A percentile compares a stretch with the other conserved stretches of the same genome.
These are phyloP conservation scores for Aquatica leii DNA, from an alignment of 2,888 invertebrate genomes.

Conservation along the genomic window DNA sequence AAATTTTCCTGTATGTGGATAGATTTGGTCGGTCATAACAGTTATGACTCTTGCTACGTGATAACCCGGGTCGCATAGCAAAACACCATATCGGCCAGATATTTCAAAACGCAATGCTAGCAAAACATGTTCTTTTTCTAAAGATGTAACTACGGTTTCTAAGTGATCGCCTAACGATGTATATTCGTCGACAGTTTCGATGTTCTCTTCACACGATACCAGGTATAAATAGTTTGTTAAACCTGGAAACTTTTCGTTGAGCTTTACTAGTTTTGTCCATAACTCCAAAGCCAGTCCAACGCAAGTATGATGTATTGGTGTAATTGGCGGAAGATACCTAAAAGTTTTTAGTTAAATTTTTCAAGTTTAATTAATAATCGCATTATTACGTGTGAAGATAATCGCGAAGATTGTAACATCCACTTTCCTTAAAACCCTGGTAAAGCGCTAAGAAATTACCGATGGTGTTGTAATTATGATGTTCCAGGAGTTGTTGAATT, in stretches of 20 bases:
- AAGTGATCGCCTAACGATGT: conserved; percentile 68
- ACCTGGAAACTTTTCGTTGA: conserved; percentile 73
- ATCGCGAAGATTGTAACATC: conserved; percentile 71
- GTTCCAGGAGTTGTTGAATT: conserved; percentile 80
- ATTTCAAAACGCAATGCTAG: conserved; percentile 78
- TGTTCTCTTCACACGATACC: conserved; percentile 89
- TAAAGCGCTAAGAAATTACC: conserved; percentile 80
- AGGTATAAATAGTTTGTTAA: conserved; percentile 74
- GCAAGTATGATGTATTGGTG: conserved; percentile 83
- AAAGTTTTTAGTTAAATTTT: conserved; percentile 22
- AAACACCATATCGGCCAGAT: conserved; percentile 75
- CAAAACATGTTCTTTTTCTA: conserved; percentile 90
- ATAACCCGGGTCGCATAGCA: conserved; percentile 91
- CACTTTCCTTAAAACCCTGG: conserved; percentile 70
- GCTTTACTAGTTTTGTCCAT: conserved; percentile 68
- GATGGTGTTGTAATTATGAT: conserved; percentile 89
- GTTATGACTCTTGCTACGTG: conserved; percentile 87
- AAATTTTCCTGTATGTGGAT: conserved; percentile 91
- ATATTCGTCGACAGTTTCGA: conserved; percentile 68
- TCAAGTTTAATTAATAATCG: conserved; percentile 21
- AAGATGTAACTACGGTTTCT: conserved; percentile 66
- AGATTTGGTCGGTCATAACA: conserved; percentile 83
- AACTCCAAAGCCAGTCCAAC: conserved; percentile 88
- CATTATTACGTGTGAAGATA: conserved; percentile 70
- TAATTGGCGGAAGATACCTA: conserved; percentile 79